phyloP scores from a whole-genome alignment of 2,888 invertebrate species.

The Cheiracanthium punctorium region DNA sequence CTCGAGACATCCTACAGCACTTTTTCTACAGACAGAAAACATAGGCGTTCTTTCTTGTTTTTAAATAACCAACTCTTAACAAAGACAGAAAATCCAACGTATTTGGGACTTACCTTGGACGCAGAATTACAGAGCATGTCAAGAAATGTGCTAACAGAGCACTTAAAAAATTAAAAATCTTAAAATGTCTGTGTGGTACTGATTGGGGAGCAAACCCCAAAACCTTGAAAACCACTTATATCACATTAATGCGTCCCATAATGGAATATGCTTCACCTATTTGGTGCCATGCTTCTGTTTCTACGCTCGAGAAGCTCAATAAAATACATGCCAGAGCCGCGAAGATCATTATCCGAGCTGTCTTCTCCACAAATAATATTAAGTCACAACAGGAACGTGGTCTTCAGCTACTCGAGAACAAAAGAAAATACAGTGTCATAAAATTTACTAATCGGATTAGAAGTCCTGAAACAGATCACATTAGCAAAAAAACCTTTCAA shows the following conservation, averaged over 20 bases:
- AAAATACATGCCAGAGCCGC: neutral
- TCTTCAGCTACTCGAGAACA: neutral
- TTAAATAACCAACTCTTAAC: too few relatives aligned
- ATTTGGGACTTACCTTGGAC: neutral
- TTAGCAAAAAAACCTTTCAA: too few relatives aligned
- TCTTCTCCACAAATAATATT: slow-evolving; percentile 11
- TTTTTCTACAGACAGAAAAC: too few relatives aligned
- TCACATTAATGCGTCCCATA: too few relatives aligned
- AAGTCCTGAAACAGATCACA: too few relatives aligned
- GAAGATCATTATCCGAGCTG: neutral
- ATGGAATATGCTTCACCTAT: too few relatives aligned
- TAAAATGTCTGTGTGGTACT: neutral
- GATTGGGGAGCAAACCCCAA: neutral
- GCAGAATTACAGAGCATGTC: neutral
- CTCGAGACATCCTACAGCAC: too few relatives aligned
- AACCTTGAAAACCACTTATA: too few relatives aligned
- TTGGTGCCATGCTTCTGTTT: slow-evolving; percentile 1
- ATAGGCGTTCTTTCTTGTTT: too few relatives aligned
- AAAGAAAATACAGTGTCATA: too few relatives aligned
- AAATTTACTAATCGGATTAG: too few relatives aligned
- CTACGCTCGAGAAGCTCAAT: neutral
- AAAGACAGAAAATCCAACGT: neutral
- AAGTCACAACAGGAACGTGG: neutral
- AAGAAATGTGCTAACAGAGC: too few relatives aligned
- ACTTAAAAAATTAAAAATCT: neutral